Evolutionary conservation across 2,888 invertebrate species (phyloP).

Genomic region (Callimorpha dominula): DNA sequence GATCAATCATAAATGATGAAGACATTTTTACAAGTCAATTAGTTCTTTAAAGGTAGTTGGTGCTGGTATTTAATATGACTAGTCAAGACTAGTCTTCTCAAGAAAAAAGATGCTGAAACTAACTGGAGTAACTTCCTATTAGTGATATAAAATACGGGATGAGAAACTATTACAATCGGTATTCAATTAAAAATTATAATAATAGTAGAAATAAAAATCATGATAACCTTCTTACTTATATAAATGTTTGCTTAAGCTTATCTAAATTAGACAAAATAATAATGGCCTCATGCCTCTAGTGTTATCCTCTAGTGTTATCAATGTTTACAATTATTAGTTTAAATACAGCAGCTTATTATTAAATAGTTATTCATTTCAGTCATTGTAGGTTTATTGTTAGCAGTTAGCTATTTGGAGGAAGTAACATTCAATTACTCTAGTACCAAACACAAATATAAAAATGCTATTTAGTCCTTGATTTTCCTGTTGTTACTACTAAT

Average conservation of each 20-base stretch:
- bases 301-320: too few relatives aligned
- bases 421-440: too few relatives aligned
- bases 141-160: too few relatives aligned
- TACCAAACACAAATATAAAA: background rate
- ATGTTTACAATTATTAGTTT: background rate
- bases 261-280: background rate
- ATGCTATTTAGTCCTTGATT: background rate
- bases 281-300: background rate
- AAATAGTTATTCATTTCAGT: background rate
- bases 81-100: too few relatives aligned
- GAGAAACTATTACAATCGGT: background rate
- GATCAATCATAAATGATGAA: too few relatives aligned
- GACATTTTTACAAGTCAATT: too few relatives aligned
- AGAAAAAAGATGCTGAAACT: too few relatives aligned
- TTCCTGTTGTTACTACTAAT: background rate
- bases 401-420: too few relatives aligned
- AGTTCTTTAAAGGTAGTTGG: too few relatives aligned
- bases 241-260: slow-evolving; percentile 1
- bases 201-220: background rate
- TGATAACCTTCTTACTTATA: background rate
- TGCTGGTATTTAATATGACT: too few relatives aligned
- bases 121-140: too few relatives aligned
- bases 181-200: background rate
- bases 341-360: background rate
- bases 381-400: too few relatives aligned